phyloP scores from a whole-genome alignment of 2,888 invertebrate genomes.

The Tinea trinotella region DNA sequence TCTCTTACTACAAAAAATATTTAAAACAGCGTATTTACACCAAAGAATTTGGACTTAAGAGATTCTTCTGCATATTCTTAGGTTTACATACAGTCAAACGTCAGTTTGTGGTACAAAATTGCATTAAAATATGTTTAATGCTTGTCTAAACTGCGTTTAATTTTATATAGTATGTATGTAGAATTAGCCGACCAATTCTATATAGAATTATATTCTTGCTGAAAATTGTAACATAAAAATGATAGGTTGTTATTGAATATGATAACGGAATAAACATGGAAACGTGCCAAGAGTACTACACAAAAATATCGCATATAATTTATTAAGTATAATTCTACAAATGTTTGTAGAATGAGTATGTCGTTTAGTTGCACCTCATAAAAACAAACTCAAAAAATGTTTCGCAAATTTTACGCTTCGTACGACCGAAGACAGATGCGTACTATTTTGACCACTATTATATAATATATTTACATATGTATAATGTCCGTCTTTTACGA shows the following conservation, averaged over 20 bases:
- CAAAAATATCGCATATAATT: conserved; percentile 68
- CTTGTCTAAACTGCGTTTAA: too few species aligned
- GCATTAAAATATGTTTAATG: too few species aligned
- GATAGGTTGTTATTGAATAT: conserved; percentile 36
- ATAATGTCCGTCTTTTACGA: background rate
- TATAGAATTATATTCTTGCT: too few species aligned
- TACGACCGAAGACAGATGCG: conserved; percentile 43
- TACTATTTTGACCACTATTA: conserved; percentile 26
- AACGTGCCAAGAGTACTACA: conserved; percentile 56
- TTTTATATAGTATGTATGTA: too few species aligned
- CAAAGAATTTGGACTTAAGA: too few species aligned
- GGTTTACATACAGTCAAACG: too few species aligned
- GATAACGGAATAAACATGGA: conserved; percentile 53
- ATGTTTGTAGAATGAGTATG: conserved; percentile 48
- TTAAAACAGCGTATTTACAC: too few species aligned
- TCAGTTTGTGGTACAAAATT: too few species aligned
- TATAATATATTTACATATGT: background rate
- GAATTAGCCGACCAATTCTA: too few species aligned
- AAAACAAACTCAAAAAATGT: conserved; percentile 58
- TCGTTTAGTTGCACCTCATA: conserved; percentile 63
- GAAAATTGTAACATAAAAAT: conserved; percentile 7
- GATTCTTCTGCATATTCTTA: too few species aligned
- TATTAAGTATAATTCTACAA: conserved; percentile 61
- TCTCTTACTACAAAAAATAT: too few species aligned
- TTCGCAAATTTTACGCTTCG: conserved; percentile 37